Conservation (phyloP, 2,113 vertebrate species). For the Anhinga anhinga region DNA sequence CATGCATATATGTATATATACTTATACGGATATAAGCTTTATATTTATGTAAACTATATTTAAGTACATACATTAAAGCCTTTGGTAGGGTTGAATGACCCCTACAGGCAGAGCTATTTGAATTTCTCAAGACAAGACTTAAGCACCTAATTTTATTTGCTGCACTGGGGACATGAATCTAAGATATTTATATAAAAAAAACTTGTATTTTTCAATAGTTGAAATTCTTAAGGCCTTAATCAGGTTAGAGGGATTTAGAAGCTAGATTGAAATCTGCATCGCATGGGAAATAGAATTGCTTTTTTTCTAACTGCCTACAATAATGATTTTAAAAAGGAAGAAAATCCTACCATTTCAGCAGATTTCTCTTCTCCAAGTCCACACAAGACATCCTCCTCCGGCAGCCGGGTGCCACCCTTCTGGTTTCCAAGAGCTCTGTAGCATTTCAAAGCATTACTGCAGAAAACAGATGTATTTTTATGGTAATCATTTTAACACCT, state of each 20-base stretch:
- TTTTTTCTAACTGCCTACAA: not conserved
- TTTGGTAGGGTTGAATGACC: not conserved
- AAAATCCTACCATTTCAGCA: conserved; percentile 3
- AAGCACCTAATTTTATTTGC: not conserved
- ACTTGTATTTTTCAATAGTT: not conserved
- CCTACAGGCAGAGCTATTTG: not conserved
- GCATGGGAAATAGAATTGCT: not conserved
- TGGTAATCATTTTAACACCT: conserved; percentile 36
- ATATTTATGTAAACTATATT: not conserved
- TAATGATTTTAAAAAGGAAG: not conserved
- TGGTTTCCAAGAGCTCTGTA: not conserved
- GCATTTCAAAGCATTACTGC: conserved; percentile 3
- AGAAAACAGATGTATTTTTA: conserved; percentile 47
- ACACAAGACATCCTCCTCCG: not conserved
- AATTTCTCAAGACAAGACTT: not conserved
- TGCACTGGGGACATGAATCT: not conserved
- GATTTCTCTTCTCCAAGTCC: not conserved
- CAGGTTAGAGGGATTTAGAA: conserved; percentile 36
- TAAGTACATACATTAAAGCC: not conserved
- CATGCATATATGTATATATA: not conserved
- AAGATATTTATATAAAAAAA: not conserved
- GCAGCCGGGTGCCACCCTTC: not conserved
- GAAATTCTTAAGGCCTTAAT: conserved; percentile 14
- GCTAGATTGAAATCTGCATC: not conserved
- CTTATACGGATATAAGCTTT: not conserved